phyloP scores from a whole-genome alignment of 2,797 vertebrate genomes.

The Eleutherodactylus coqui region DNA sequence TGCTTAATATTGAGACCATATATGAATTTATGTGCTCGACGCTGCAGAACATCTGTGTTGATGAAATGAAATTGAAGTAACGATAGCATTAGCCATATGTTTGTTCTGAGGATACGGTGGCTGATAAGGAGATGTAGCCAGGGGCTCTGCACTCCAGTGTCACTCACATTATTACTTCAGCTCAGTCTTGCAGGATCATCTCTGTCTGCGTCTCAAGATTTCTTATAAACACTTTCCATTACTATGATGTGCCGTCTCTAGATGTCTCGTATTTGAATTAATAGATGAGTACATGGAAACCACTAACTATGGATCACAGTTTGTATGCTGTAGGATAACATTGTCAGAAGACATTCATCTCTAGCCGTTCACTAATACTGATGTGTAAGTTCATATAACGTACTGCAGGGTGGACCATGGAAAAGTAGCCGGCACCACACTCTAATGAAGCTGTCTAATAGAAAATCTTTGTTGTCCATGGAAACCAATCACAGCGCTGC shows the following conservation, averaged over 20 bases:
- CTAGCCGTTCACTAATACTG: background rate
- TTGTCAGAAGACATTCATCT: background rate
- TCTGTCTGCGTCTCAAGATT: background rate
- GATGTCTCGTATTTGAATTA: background rate
- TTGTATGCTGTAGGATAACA: background rate
- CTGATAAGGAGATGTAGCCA: constrained; percentile 47
- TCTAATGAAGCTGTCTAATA: too few relatives aligned
- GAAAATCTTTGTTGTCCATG: too few relatives aligned
- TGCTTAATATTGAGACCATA: constrained; percentile 3
- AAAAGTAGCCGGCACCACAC: too few relatives aligned
- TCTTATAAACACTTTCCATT: background rate
- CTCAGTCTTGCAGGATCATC: background rate
- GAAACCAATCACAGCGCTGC: too few relatives aligned
- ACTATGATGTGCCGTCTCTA: background rate
- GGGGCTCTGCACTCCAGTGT: constrained; percentile 32
- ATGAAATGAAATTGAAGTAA: constrained; percentile 47
- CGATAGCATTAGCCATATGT: constrained; percentile 45
- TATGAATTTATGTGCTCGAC: constrained; percentile 12
- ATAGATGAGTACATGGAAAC: background rate
- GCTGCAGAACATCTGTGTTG: constrained; percentile 44
- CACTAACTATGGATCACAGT: background rate
- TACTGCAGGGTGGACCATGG: too few relatives aligned
- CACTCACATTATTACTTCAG: constrained; percentile 46
- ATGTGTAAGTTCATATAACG: too few relatives aligned
- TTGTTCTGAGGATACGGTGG: constrained; percentile 25